phyloP scores from a whole-genome alignment of 2,113 vertebrate genomes.

The Ursus arctos region DNA sequence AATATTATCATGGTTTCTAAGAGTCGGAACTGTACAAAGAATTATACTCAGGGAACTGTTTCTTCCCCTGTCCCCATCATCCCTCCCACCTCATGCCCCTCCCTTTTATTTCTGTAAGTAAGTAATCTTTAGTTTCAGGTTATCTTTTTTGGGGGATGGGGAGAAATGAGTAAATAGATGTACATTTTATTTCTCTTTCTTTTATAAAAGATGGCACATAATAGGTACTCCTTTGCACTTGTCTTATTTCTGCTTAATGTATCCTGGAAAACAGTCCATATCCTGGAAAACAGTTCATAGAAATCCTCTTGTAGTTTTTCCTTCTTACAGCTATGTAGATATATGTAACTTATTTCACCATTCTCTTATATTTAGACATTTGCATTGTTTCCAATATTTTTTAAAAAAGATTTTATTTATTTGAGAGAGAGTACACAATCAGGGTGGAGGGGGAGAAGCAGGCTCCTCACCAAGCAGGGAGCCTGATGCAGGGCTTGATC shows the following conservation, averaged over 20 bases:
- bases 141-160: neutral
- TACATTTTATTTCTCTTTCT: neutral
- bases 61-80: neutral
- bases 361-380: neutral
- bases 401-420: too few relatives aligned
- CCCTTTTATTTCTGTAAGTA: neutral
- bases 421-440: too few relatives aligned
- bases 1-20: slow-evolving; percentile 18
- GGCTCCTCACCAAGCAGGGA: too few relatives aligned
- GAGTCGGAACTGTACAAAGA: neutral
- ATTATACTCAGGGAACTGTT: neutral
- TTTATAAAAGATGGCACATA: neutral
- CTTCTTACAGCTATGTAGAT: neutral
- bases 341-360: neutral
- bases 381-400: neutral
- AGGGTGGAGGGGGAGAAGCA: too few relatives aligned
- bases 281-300: neutral
- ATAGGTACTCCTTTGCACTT: neutral
- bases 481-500: too few relatives aligned
- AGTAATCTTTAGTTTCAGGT: neutral
- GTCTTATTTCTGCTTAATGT: neutral
- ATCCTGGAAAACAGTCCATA: neutral
- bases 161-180: neutral
- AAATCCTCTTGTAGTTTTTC: neutral
- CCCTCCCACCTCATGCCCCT: neutral